Evolutionary conservation across 2,113 vertebrate species (phyloP).

Genomic region (Hyla sarda): DNA sequence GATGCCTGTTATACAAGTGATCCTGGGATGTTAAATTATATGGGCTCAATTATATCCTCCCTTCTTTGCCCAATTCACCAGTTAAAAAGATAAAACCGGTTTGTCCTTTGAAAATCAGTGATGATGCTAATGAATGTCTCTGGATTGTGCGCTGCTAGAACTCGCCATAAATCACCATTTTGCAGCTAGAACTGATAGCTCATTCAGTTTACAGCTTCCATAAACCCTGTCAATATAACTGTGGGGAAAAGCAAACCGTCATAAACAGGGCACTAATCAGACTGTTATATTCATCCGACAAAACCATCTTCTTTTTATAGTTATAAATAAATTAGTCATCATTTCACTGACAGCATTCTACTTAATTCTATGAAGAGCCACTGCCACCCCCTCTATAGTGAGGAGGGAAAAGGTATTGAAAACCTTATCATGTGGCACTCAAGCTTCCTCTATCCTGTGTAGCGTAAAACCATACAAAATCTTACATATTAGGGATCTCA

Average conservation of each 20-base stretch:
- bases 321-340: slow-evolving; percentile 64
- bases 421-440: neutral
- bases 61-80: slow-evolving; percentile 51
- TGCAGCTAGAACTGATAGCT: slow-evolving; percentile 64
- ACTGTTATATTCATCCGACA: slow-evolving; percentile 67
- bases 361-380: slow-evolving; percentile 5
- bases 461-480: neutral
- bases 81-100: slow-evolving; percentile 50
- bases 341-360: slow-evolving; percentile 53
- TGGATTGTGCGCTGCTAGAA: slow-evolving; percentile 65
- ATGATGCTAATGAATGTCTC: slow-evolving; percentile 63
- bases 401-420: no score
- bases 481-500: neutral
- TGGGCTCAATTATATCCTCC: slow-evolving; percentile 38
- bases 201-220: slow-evolving; percentile 67
- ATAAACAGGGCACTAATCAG: slow-evolving; percentile 65
- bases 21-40: slow-evolving; percentile 48
- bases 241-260: slow-evolving; percentile 68
- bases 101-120: slow-evolving; percentile 62
- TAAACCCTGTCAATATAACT: slow-evolving; percentile 70
- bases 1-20: slow-evolving; percentile 27
- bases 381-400: slow-evolving; percentile 2
- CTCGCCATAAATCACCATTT: slow-evolving; percentile 67
- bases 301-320: slow-evolving; percentile 64
- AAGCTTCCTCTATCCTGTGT: neutral